These are phyloP conservation scores for Macaria notata DNA, from an alignment of 2,888 invertebrate species.

Conservation along the genomic window DNA sequence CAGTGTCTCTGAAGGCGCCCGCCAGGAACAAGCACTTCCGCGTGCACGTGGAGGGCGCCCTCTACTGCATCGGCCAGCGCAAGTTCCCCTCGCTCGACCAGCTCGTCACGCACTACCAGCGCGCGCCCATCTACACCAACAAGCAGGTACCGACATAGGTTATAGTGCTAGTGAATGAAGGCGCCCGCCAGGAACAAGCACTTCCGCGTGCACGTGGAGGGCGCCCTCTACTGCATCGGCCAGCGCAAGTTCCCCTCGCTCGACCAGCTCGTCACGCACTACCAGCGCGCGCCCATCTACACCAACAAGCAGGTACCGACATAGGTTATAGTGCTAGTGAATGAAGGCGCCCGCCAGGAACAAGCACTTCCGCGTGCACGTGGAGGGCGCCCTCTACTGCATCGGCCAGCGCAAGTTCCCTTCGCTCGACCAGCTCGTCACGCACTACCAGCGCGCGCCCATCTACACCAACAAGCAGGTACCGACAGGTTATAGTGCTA, in stretches of 20 bases:
- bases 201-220: conserved; percentile 98
- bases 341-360: conserved; percentile 94
- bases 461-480: conserved; percentile 97
- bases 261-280: conserved; percentile 98
- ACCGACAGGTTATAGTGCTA: neutral
- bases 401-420: conserved; percentile 99
- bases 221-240: conserved; percentile 97
- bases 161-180: too few relatives aligned
- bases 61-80: conserved; percentile 98
- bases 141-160: conserved; percentile 86
- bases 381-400: conserved; percentile 95
- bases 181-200: conserved; percentile 99
- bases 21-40: conserved; percentile 99
- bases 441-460: conserved; percentile 99
- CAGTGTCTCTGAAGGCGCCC: conserved; percentile 82
- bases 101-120: conserved; percentile 98
- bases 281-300: conserved; percentile 99
- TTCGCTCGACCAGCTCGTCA: conserved; percentile 96
- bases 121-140: conserved; percentile 99
- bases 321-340: too few relatives aligned
- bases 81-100: conserved; percentile 98
- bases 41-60: conserved; percentile 95
- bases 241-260: conserved; percentile 98
- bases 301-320: conserved; percentile 91
- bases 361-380: conserved; percentile 99